phyloP scores from a whole-genome alignment of 1,140 invertebrate genomes.

The Drosophila setifemur region DNA sequence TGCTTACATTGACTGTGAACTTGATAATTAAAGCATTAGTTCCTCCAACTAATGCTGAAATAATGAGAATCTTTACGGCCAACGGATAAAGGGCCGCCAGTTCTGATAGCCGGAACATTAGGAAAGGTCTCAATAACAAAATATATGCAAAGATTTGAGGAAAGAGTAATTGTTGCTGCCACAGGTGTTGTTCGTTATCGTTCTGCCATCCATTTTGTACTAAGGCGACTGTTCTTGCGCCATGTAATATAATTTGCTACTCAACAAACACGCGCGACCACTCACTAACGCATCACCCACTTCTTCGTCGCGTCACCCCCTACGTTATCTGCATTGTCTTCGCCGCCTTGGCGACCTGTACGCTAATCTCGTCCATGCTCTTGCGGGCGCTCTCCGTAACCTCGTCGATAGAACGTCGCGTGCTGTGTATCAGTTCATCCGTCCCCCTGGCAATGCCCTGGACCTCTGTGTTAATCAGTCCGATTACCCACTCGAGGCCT shows the following conservation, averaged over 20 bases:
- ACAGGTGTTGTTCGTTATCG: constrained; percentile 2
- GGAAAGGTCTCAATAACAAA: constrained; percentile 14
- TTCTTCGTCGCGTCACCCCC: neutral
- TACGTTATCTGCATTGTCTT: constrained; percentile 80
- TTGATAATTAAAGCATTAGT: too few relatives aligned
- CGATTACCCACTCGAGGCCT: constrained; percentile 98
- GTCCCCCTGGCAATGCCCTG: constrained; percentile 92
- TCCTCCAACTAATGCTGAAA: neutral
- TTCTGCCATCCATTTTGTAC: constrained; percentile 31
- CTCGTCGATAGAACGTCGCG: constrained; percentile 91
- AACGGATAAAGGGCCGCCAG: neutral
- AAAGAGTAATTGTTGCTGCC: constrained; percentile 5
- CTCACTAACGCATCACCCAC: neutral
- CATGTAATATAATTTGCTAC: constrained; percentile 33
- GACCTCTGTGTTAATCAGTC: constrained; percentile 90
- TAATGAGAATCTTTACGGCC: neutral
- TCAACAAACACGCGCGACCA: constrained; percentile 8
- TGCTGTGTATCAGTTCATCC: constrained; percentile 90
- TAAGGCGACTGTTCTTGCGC: constrained; percentile 29
- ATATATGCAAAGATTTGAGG: constrained; percentile 32
- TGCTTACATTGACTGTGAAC: constrained; percentile 25
- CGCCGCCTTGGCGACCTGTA: constrained; percentile 85
- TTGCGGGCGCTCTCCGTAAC: constrained; percentile 88
- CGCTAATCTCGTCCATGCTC: constrained; percentile 91
- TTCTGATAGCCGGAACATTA: neutral